phyloP scores from a whole-genome alignment of 1,140 invertebrate genomes.

The Drosophila orosa region DNA sequence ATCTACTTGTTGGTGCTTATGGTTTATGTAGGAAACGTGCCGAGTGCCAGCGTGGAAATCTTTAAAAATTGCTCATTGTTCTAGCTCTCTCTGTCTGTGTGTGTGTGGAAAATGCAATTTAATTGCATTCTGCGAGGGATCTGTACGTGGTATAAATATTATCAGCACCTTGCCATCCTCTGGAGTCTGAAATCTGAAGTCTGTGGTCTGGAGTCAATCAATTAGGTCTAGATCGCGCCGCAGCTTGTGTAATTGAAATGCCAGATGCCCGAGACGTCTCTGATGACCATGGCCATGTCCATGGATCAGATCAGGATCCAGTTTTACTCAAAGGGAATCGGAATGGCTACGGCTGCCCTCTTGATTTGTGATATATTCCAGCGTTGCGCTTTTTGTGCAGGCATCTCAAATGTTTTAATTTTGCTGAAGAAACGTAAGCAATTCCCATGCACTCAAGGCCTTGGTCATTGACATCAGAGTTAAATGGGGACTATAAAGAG shows the following conservation, averaged over 20 bases:
- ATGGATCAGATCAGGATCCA: conserved; percentile 19
- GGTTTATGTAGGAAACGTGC: conserved; percentile 77
- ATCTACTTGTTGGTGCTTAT: conserved; percentile 55
- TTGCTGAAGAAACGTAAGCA: conserved; percentile 2
- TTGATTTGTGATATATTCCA: conserved; percentile 35
- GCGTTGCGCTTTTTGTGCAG: conserved; percentile 32
- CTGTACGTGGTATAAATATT: conserved; percentile 71
- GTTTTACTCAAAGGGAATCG: conserved; percentile 14
- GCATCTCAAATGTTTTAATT: conserved; percentile 58
- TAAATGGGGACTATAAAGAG: not conserved
- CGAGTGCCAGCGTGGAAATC: conserved; percentile 68
- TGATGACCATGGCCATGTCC: conserved; percentile 43
- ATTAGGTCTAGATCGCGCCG: conserved; percentile 71
- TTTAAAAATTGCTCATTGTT: conserved; percentile 66
- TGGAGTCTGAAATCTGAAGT: conserved; percentile 22
- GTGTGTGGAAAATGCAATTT: conserved; percentile 74
- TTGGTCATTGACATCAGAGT: conserved; percentile 5
- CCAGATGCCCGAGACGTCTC: conserved; percentile 38
- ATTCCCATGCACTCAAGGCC: conserved; percentile 11
- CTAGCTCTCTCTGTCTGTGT: not conserved
- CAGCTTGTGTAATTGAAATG: conserved; percentile 72
- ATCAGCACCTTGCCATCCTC: conserved; percentile 63
- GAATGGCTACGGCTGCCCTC: not conserved
- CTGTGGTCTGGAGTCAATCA: conserved; percentile 61
- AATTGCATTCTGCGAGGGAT: conserved; percentile 53